phyloP scores from a whole-genome alignment of 2,113 vertebrate genomes.

The Rhea pennata region DNA sequence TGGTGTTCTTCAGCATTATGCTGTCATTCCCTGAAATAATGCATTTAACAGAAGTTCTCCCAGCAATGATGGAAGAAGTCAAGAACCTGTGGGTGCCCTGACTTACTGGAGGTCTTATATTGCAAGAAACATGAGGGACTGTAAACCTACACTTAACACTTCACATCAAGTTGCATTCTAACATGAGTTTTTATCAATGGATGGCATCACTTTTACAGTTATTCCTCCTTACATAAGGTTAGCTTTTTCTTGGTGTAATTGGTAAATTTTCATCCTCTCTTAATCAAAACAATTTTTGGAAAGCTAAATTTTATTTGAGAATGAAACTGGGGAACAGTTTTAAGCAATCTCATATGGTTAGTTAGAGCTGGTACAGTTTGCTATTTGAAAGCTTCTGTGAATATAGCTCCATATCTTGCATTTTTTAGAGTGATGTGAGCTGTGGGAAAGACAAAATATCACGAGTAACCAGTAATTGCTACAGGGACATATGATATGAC shows the following conservation, averaged over 20 bases:
- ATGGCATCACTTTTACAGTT: neutral
- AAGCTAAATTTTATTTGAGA: neutral
- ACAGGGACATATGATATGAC: neutral
- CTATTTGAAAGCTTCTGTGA: constrained; percentile 1
- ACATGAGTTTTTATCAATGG: neutral
- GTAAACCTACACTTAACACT: neutral
- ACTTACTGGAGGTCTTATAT: neutral
- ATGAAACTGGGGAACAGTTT: neutral
- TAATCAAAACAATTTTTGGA: neutral
- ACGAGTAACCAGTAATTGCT: neutral
- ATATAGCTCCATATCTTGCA: neutral
- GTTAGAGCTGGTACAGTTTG: neutral
- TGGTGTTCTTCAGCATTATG: neutral
- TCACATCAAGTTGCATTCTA: constrained; percentile 13
- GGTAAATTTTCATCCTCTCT: neutral
- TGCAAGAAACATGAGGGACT: neutral
- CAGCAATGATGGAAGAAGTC: neutral
- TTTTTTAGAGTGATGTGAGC: neutral
- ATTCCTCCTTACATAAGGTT: neutral
- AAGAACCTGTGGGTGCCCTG: neutral
- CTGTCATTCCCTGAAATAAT: neutral
- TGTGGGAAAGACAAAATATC: neutral
- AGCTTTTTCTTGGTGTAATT: neutral
- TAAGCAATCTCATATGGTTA: neutral
- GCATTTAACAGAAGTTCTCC: neutral